Base-by-base conservation (phyloP, 2,113 vertebrate species). In the Chlorocebus sabaeus region DNA sequence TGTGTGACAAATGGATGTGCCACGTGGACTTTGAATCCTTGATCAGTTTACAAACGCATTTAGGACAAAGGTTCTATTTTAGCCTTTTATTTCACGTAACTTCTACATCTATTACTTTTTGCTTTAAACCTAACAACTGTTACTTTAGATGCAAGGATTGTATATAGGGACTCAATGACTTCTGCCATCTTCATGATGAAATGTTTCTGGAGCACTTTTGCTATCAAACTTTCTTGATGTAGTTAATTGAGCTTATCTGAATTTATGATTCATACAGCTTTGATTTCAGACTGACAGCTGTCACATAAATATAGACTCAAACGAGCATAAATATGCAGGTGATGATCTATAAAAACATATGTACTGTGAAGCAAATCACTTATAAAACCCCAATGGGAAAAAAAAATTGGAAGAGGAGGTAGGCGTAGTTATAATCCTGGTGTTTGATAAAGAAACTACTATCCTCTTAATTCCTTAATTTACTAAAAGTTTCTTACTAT, bases 241-340 rank as follows among this genome's bases (percentile, higher is more conserved):
- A 67, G 35, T 18, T 92, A 93, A 96, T 90, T 85, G 75, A 82
- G 76, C 94, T 96, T 96, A 96, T 75, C 18, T 35, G 43, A 90
- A 94, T 86, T 96, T 82, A 43, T 38, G 32, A 97, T 90, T 96
- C n/a, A 85, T 86, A 92, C 87, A 85, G 57, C 45, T 97, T 96
- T 97, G 50, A 97, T 97, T 98, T 97, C 76, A 97, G 95, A 94
- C 50, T 97, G 96, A 97, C 61, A 50, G 76, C 76, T 97, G 84
- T 93, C 96, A 94, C 82, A 68, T 90, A 96, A 97, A 97, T 97
- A 96, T 94, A 96, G 88, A 96, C 85, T 96, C 76, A 88, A 92
- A 73, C 17, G 5, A 92, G 64, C 80, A 96, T 95, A 96, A 96
- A 95, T 95, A 96, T 93, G 84, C 97, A 97, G 84, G 84, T 95